Evolutionary conservation across 2,113 vertebrate species (phyloP).

Genomic region (Strix uralensis): DNA sequence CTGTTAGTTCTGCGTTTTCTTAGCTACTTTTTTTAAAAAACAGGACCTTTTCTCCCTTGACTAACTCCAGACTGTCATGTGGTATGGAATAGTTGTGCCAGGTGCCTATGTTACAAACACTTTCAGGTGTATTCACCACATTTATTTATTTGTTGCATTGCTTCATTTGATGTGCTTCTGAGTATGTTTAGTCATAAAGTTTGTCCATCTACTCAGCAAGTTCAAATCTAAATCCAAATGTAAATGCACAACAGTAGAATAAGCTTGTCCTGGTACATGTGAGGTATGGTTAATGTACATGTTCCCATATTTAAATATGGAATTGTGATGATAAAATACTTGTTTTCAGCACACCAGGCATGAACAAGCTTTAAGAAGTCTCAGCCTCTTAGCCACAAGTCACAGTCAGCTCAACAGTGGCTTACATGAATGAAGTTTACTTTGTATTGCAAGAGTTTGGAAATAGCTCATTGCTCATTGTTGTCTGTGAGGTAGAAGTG

Average conservation of each 20-base stretch:
- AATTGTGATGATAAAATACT: background rate
- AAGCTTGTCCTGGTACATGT: background rate
- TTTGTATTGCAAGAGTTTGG: background rate
- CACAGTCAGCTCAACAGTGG: background rate
- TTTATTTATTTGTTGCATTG: background rate
- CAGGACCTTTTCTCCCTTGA: background rate
- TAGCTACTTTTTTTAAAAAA: background rate
- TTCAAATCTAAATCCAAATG: background rate
- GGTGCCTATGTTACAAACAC: background rate
- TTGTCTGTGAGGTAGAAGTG: background rate
- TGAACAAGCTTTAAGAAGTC: background rate
- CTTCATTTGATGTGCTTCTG: background rate
- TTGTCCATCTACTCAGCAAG: background rate
- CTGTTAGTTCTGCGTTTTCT: background rate
- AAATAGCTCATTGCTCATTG: background rate
- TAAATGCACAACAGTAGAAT: background rate
- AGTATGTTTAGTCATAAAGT: background rate
- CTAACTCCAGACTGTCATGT: background rate
- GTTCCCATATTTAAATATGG: background rate
- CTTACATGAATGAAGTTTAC: background rate
- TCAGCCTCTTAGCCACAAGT: background rate
- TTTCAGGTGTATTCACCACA: background rate
- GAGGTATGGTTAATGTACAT: rapidly evolving
- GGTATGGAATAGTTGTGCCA: background rate
- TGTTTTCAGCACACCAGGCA: background rate